Conservation (phyloP, 2,113 vertebrate species). For the Puma concolor region DNA sequence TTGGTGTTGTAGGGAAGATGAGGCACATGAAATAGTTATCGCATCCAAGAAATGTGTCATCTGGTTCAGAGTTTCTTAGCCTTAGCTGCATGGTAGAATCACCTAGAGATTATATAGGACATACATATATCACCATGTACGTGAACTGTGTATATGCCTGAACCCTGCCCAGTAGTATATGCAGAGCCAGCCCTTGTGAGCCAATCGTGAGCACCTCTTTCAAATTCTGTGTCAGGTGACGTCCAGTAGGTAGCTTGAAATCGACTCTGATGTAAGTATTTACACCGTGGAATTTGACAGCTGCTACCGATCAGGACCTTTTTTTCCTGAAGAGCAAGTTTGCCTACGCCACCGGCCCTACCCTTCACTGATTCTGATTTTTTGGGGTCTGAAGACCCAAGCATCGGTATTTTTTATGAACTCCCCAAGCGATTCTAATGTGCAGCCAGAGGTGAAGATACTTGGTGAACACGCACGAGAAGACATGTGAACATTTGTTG, state of each 20-base stretch:
- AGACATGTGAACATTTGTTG: neutral
- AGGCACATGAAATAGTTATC: neutral
- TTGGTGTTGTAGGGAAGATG: neutral
- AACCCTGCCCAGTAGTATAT: neutral
- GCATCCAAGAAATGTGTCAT: neutral
- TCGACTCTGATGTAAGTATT: neutral
- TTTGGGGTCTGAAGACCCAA: neutral
- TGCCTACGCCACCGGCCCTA: neutral
- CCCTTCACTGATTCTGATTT: neutral
- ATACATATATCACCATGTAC: neutral
- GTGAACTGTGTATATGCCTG: neutral
- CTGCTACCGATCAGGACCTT: neutral
- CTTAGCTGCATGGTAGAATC: neutral
- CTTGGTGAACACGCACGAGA: neutral
- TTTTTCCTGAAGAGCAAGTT: neutral
- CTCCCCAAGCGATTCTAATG: neutral
- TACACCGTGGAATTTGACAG: neutral
- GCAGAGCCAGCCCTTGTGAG: neutral
- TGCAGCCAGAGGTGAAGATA: neutral
- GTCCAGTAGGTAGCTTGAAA: neutral
- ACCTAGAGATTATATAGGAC: neutral
- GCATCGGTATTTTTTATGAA: neutral
- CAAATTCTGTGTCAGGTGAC: neutral
- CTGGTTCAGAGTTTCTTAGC: neutral
- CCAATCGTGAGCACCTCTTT: neutral